Evolutionary conservation across 1,140 invertebrate species (phyloP).

Genomic region (Musca vetustissima): DNA sequence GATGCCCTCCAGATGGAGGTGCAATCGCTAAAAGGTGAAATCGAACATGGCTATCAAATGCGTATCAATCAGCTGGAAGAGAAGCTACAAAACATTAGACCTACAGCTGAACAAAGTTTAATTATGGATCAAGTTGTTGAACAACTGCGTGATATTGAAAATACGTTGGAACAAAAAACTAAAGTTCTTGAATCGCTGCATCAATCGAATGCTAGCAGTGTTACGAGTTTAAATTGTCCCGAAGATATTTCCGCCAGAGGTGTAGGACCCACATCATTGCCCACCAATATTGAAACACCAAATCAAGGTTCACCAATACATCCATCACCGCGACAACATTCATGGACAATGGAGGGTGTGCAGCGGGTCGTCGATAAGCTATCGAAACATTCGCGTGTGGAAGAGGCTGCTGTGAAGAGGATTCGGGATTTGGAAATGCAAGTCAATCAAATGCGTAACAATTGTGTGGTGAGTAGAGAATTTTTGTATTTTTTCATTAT

Average conservation of each 20-base stretch:
- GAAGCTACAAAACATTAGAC: constrained; percentile 61
- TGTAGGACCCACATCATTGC: neutral
- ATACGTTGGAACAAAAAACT: constrained; percentile 65
- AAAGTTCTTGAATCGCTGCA: constrained; percentile 71
- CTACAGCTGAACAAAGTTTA: constrained; percentile 59
- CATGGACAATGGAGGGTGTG: constrained; percentile 61
- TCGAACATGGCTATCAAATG: constrained; percentile 58
- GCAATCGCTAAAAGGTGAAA: constrained; percentile 57
- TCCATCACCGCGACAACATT: constrained; percentile 33
- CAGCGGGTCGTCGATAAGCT: constrained; percentile 68
- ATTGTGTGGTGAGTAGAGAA: constrained; percentile 64
- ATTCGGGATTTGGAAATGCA: constrained; percentile 76
- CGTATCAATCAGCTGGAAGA: constrained; percentile 62
- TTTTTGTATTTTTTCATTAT: constrained; percentile 4
- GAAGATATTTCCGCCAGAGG: constrained; percentile 74
- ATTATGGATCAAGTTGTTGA: constrained; percentile 45
- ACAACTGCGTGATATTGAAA: constrained; percentile 62
- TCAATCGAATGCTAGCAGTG: constrained; percentile 60
- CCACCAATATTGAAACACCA: constrained; percentile 27
- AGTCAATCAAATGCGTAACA: constrained; percentile 55
- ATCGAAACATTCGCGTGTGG: constrained; percentile 66
- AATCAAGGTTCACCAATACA: constrained; percentile 36
- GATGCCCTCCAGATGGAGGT: constrained; percentile 60
- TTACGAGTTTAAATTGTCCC: constrained; percentile 68
- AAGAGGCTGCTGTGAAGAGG: constrained; percentile 73